phyloP scores from a whole-genome alignment of 2,797 vertebrate genomes.

The Silurus lanzhouensis region DNA sequence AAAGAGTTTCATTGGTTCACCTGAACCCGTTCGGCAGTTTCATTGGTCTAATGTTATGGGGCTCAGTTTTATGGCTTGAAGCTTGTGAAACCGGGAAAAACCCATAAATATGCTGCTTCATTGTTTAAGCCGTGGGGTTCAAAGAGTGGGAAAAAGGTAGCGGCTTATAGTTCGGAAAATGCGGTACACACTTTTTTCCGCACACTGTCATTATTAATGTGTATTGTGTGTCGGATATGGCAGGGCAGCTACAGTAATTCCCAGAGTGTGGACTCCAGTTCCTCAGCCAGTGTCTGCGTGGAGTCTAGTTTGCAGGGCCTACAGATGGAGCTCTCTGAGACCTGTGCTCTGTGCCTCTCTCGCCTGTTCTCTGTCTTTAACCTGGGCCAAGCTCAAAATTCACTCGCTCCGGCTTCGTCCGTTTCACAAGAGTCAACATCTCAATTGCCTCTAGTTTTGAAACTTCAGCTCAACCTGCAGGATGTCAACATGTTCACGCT shows the following conservation, averaged over 20 bases:
- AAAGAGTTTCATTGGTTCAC: no score
- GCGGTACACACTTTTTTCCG: not conserved
- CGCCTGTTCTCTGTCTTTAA: constrained; percentile 82
- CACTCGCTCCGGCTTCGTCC: constrained; percentile 50
- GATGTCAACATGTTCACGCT: constrained; percentile 91
- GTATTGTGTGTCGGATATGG: constrained; percentile 21
- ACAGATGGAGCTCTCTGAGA: constrained; percentile 91
- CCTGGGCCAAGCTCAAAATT: constrained; percentile 32
- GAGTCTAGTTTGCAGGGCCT: constrained; percentile 89
- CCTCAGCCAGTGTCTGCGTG: constrained; percentile 79
- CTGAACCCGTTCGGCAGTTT: no score
- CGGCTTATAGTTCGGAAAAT: no score
- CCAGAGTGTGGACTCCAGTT: constrained; percentile 69
- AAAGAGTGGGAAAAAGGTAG: no score
- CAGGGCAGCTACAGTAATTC: constrained; percentile 90
- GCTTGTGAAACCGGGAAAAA: no score
- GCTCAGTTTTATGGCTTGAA: no score
- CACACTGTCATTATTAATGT: not conserved
- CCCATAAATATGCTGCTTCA: no score
- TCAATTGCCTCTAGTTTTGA: constrained; percentile 78
- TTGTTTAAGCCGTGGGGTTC: no score
- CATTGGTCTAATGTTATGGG: no score
- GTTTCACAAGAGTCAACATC: constrained; percentile 40
- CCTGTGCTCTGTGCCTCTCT: constrained; percentile 88
- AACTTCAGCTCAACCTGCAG: constrained; percentile 87